Base-by-base conservation (phyloP, 2,113 vertebrate genomes). In the Eulacestoma nigropectus region DNA sequence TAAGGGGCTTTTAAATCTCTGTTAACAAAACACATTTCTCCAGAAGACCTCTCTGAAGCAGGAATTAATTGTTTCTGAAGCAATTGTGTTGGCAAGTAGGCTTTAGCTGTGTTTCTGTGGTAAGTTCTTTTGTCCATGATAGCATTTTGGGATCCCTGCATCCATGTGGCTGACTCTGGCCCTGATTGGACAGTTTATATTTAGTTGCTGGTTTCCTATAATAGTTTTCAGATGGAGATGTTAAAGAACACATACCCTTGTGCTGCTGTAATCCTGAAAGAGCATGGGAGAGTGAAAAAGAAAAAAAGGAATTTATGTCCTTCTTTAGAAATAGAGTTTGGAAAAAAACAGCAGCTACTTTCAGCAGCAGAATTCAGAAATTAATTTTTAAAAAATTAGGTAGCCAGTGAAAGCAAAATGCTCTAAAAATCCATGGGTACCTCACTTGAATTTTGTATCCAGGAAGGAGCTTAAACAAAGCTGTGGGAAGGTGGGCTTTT, bases 171-270 rank as follows among this genome's bases (percentile, higher is more conserved):
- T 89, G 62, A 29, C 76, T 87, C 80, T 64, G 68, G 30, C 69
- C 84, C 76, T 9, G 7, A 78, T 81, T 93, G 88, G 86, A 56
- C 57, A 73, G 80, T 92, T 93, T 96, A 84, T 96, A 94, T 96
- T 96, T 96, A 96, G 94, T 91, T 90, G 26, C 86, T 94, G 86
- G 76, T 82, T 94, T 96, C 88, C 65, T 82, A 33, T 94, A 96
- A 94, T 97, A 95, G 93, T 86, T 96, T 96, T 97, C 95, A 96
- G 91, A 96, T 95, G 91, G 89, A 73, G 74, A 95, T 89, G 81
- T 87, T 90, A 77, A 92, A 87, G 92, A 92, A 93, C 74, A 79
- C 91, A 95, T 96, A 96, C 79, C 35, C 92, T 94, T 83, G 70
- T 92, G 81, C 86, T 95, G 83, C 84, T 95, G 92, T 94, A 96